Evolutionary conservation across 2,113 vertebrate genomes (phyloP).

Genomic region (Zosterops pallidus): DNA sequence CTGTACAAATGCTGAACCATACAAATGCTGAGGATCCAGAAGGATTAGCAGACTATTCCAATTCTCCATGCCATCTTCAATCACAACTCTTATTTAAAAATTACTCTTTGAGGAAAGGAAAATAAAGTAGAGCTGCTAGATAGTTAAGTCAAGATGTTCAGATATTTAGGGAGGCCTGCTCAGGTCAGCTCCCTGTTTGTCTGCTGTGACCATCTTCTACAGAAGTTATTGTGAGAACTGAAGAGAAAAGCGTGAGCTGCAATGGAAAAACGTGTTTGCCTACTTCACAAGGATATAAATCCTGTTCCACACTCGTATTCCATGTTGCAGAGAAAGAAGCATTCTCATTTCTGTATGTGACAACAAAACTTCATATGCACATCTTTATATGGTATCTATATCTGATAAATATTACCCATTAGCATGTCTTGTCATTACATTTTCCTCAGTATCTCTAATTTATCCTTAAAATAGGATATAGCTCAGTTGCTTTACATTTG

Average conservation of each 20-base stretch:
- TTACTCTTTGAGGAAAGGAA: neutral
- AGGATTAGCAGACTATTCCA: neutral
- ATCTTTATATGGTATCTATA: neutral
- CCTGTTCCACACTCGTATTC: neutral
- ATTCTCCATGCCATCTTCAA: neutral
- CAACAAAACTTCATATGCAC: neutral
- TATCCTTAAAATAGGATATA: neutral
- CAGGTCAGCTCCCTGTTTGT: neutral
- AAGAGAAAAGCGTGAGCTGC: neutral
- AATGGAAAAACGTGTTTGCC: neutral
- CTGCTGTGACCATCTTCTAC: neutral
- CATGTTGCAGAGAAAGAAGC: neutral
- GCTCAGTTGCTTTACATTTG: neutral
- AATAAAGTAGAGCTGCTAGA: neutral
- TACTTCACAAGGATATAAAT: neutral
- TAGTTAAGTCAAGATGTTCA: neutral
- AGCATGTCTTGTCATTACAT: neutral
- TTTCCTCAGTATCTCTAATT: neutral
- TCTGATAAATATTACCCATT: neutral
- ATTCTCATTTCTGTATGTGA: fast-evolving
- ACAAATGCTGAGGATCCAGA: neutral
- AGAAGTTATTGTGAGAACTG: neutral
- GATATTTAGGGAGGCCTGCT: neutral
- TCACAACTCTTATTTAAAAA: neutral
- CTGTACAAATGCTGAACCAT: neutral